Percentiles rank a stretch among this genome's conserved stretches.
Conservation (phyloP, 2,797 vertebrate species). For the Protonibea diacanthus region DNA sequence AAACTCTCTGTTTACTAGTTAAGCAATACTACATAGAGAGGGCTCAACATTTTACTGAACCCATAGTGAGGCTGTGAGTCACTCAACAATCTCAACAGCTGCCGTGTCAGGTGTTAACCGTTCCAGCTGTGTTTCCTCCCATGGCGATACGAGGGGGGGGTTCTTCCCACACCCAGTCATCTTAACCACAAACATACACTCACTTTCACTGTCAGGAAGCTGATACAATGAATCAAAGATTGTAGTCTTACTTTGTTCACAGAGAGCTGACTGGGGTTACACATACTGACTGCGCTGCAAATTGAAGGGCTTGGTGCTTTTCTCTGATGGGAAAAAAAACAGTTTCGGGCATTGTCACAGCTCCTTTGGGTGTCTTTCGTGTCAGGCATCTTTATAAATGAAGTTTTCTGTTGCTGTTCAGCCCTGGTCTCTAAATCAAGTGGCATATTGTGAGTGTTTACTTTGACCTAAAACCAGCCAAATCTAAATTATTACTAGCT, state of each 20-base stretch:
- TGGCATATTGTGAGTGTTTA: conserved; percentile 6
- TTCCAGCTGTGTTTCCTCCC: conserved; percentile 80
- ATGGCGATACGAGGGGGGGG: conserved; percentile 53
- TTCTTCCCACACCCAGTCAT: conserved; percentile 67
- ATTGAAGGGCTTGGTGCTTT: background rate
- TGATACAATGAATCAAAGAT: conserved; percentile 35
- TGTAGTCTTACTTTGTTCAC: background rate
- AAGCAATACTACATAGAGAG: conserved; percentile 18
- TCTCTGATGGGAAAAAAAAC: conserved; percentile 4
- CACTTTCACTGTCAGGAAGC: conserved; percentile 22
- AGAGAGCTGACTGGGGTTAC: background rate
- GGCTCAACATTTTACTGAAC: conserved; percentile 40
- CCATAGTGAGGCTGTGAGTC: conserved; percentile 64
- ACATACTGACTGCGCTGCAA: background rate
- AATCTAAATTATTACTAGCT: conserved; percentile 7
- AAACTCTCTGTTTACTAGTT: conserved; percentile 35
- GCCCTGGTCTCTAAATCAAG: background rate
- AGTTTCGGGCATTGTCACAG: background rate
- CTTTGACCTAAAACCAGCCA: background rate
- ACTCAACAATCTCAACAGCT: conserved; percentile 80
- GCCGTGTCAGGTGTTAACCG: conserved; percentile 72
- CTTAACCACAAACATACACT: conserved; percentile 28
- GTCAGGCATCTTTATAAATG: background rate
- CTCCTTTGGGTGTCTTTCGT: no score
- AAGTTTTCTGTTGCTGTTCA: background rate